Evolutionary conservation across 1,140 invertebrate genomes (phyloP), one percentile per base, ranked within the genome.

Genomic region (Acromyrmex heyeri): DNA sequence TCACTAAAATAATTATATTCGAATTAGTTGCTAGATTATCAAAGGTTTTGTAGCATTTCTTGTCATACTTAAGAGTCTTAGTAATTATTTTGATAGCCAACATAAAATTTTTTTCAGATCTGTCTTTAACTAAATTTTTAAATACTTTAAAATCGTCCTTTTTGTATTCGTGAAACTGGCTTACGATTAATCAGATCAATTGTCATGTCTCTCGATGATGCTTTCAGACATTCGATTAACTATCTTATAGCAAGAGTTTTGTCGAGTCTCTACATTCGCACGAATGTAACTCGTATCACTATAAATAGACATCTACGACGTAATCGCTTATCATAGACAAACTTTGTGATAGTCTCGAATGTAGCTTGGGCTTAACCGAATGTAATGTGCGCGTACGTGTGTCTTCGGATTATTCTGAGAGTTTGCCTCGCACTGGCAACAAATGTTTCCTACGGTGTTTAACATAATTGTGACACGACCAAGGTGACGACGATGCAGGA

Each of bases 291-390:
- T 73, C 67, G 24, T n/a, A 38, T 24, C 24, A 48, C 38, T 73
- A 73, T 34, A 70, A 70, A 53, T 81, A 61, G 21, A 61, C 69
- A 82, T 73, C 53, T 61, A 82, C 38, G 67, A 82, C 67, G 55
- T 59, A 82, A 82, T 82, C 69, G 55, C 79, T 14, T 82, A 82
- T 73, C 38, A 34, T 61, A 75, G 38, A 59, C 59, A 73, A 82
- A 50, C 7, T 21, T 27, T 10, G 67, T 53, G 14, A 62, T 50
- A 21, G 24, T 18, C 27, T 48, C 38, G n/a, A 50, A 62, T 27
- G 18, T 61, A 73, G 55, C 69, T 75, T 38, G 69, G 59, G 44
- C 79, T 30, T 72, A 72, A 73, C 8, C 34, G 50, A 44, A 44
- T 44, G 8, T 65, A 78, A 65, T 48, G 18, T 64, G 24, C 44